Percentiles rank a stretch among this genome's conserved stretches.
Conservation (phyloP, 2,113 vertebrate species). For the Peromyscus polionotus region DNA sequence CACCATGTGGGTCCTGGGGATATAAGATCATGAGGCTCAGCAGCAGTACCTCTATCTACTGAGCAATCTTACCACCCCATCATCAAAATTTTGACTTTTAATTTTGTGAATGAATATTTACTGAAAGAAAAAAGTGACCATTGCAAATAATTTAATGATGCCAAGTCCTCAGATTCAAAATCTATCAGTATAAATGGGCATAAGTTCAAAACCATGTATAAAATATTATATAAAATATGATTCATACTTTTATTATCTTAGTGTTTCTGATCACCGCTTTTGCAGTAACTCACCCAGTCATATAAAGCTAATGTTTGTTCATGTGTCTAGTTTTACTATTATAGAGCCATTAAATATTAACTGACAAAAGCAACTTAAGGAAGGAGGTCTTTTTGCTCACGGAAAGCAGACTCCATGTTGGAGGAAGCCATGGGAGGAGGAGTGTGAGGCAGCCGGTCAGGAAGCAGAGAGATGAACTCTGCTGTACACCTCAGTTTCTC, state of each 20-base stretch:
- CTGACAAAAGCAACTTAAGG: background rate
- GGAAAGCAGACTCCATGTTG: too few relatives aligned
- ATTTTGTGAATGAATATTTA: background rate
- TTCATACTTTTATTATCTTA: conserved; percentile 19
- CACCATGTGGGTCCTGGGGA: background rate
- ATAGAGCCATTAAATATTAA: background rate
- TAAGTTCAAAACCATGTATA: conserved; percentile 7
- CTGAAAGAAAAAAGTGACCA: conserved; percentile 32
- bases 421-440: background rate
- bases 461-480: background rate
- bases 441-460: background rate
- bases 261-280: background rate
- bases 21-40: background rate
- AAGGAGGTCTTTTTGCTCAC: background rate
- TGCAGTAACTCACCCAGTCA: background rate
- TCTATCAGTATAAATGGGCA: background rate
- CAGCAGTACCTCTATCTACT: background rate
- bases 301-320: background rate
- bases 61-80: background rate
- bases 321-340: conserved; percentile 13
- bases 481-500: background rate
- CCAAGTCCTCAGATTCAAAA: background rate
- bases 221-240: background rate
- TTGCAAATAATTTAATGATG: background rate
- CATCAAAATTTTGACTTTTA: background rate